Evolutionary conservation across 2,797 vertebrate species (phyloP).

Genomic region (Hyperoplus immaculatus): DNA sequence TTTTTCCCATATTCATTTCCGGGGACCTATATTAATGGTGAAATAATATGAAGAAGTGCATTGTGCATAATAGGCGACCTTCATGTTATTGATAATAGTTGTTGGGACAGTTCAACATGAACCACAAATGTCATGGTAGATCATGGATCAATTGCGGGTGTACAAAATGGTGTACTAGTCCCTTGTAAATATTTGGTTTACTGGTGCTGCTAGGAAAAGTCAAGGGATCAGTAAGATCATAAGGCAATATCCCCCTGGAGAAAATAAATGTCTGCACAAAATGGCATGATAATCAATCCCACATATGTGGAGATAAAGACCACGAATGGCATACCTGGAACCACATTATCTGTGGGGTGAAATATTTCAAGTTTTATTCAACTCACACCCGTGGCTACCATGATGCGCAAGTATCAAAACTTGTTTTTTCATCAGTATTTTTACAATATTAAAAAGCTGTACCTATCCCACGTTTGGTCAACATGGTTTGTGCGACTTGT

Average conservation of each 20-base stretch:
- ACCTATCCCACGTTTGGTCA: neutral
- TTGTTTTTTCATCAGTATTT: neutral
- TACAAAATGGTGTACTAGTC: neutral
- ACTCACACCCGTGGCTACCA: neutral
- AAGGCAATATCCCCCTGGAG: neutral
- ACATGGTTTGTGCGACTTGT: neutral
- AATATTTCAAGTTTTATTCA: neutral
- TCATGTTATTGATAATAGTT: no score
- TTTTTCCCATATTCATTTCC: no score
- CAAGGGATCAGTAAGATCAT: neutral
- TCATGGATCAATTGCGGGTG: no score
- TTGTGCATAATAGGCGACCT: no score
- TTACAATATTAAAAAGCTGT: neutral
- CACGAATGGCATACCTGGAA: neutral
- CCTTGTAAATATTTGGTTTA: neutral
- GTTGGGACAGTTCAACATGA: no score
- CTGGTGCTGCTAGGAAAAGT: neutral
- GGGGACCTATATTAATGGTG: no score
- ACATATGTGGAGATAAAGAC: neutral
- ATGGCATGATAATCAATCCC: neutral
- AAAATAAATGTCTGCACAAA: neutral
- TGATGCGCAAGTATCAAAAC: neutral
- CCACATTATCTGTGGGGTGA: neutral
- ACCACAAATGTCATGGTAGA: no score
- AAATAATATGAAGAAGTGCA: no score